Evolutionary conservation across 2,113 vertebrate genomes (phyloP).

Genomic region (Gasterosteus aculeatus): DNA sequence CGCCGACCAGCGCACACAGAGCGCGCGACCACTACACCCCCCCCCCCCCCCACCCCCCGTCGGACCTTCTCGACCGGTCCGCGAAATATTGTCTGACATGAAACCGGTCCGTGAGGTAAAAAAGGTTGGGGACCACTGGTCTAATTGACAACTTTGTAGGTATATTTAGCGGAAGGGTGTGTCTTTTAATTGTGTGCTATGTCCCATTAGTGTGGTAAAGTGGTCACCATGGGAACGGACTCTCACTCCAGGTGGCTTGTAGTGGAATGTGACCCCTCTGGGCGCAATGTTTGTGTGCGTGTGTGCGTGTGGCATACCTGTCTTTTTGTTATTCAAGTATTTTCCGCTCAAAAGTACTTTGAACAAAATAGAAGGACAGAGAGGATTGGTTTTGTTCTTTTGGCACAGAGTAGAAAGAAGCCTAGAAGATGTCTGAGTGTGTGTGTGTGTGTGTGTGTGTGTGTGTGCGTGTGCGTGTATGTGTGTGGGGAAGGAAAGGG

Average conservation of each 20-base stretch:
- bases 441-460: conserved; percentile 38
- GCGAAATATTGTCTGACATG: too few relatives aligned
- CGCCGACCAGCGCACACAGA: too few relatives aligned
- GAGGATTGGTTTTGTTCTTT: conserved; percentile 53
- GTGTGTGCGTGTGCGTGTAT: conserved; percentile 25
- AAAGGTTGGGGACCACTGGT: not conserved
- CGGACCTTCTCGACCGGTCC: too few relatives aligned
- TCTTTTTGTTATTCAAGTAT: conserved; percentile 39
- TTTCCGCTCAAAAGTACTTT: conserved; percentile 48
- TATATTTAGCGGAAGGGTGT: conserved; percentile 33
- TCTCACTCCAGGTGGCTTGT: conserved; percentile 71
- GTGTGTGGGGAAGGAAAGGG: not conserved
- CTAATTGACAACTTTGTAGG: conserved; percentile 12
- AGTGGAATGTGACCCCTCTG: conserved; percentile 69
- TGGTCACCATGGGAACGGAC: conserved; percentile 63
- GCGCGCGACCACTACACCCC: too few relatives aligned
- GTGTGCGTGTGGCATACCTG: conserved; percentile 38
- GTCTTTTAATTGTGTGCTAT: conserved; percentile 40
- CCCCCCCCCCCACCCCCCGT: too few relatives aligned
- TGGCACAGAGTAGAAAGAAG: conserved; percentile 29
- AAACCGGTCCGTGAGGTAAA: too few relatives aligned
- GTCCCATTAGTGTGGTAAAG: conserved; percentile 54
- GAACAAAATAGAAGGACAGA: conserved; percentile 56
- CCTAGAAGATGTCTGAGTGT: conserved; percentile 9
- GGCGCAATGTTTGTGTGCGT: conserved; percentile 47